Evolutionary conservation across 2,113 vertebrate genomes (phyloP).

Genomic region (Marcusenius ussheri): DNA sequence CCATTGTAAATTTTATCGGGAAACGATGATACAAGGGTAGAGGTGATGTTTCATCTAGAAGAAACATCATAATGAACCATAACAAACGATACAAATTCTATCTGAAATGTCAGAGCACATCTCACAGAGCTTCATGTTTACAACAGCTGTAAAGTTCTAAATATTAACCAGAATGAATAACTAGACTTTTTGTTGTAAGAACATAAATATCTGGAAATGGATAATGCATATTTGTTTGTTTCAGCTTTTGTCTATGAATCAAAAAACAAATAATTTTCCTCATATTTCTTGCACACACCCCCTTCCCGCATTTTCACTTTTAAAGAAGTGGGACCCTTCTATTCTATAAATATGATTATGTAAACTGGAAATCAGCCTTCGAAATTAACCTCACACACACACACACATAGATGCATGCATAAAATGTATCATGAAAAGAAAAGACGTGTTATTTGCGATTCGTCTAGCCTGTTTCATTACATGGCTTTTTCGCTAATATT

Average conservation of each 20-base stretch:
- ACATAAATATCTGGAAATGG: not conserved
- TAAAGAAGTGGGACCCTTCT: not conserved
- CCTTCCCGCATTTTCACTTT: not conserved
- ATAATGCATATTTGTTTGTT: not conserved
- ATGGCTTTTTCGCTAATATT: not conserved
- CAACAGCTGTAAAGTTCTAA: not conserved
- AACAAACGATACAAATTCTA: not conserved
- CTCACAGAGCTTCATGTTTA: not conserved
- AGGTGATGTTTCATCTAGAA: not conserved
- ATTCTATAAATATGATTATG: not conserved
- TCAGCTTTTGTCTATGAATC: not conserved
- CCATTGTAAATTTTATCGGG: not conserved
- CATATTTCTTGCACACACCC: not conserved
- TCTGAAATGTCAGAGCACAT: not conserved
- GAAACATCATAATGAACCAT: not conserved
- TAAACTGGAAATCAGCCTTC: not conserved
- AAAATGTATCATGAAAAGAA: not conserved
- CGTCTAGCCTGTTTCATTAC: not conserved
- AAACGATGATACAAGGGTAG: not conserved
- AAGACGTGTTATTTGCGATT: not conserved
- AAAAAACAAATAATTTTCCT: not conserved
- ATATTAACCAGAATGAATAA: not conserved
- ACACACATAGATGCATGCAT: not conserved
- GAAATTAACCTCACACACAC: not conserved
- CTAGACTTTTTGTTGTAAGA: not conserved